Evolutionary conservation across 2,797 vertebrate genomes (phyloP).

Genomic region (Alca torda): DNA sequence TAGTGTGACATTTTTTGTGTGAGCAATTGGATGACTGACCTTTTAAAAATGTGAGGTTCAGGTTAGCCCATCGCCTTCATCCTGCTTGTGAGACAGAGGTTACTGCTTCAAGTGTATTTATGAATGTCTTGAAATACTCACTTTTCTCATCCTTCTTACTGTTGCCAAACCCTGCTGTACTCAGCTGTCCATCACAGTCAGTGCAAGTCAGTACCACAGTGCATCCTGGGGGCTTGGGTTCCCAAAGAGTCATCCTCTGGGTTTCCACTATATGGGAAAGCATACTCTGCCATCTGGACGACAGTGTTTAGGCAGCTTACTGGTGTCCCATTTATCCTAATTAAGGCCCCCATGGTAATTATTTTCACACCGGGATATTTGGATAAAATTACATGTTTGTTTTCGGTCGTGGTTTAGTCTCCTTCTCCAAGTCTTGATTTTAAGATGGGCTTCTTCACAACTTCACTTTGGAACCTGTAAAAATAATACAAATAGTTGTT

Average conservation of each 20-base stretch:
- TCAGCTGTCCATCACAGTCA: background rate
- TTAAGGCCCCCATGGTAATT: background rate
- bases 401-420: background rate
- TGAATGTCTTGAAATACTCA: background rate
- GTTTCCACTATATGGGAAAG: background rate
- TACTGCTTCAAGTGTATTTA: background rate
- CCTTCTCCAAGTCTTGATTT: background rate
- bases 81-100: background rate
- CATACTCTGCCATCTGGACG: background rate
- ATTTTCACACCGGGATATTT: background rate
- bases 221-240: background rate
- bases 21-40: slow-evolving; percentile 1
- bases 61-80: background rate
- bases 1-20: background rate
- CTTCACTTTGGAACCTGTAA: background rate
- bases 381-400: background rate
- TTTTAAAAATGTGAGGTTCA: slow-evolving; percentile 9
- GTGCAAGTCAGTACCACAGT: background rate
- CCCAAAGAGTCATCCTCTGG: background rate
- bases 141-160: background rate
- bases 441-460: background rate
- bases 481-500: background rate
- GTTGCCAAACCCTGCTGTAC: background rate
- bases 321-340: background rate
- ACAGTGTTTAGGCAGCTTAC: background rate